Evolutionary conservation across 2,888 invertebrate species (phyloP).

Genomic region (Acholoe squamosa): DNA sequence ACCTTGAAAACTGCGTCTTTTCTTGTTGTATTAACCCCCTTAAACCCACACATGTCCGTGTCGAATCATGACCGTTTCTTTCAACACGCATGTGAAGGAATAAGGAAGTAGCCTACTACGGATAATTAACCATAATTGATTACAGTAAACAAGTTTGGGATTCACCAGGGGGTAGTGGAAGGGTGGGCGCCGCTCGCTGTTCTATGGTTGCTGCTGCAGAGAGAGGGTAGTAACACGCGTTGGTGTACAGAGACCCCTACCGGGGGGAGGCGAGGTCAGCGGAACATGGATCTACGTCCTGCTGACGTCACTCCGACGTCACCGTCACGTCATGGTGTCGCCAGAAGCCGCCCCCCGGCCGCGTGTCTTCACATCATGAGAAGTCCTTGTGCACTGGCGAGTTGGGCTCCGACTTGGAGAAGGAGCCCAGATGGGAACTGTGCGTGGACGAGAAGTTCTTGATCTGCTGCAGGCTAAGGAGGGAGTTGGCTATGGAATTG

Average conservation of each 20-base stretch:
- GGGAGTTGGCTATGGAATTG: constrained; percentile 77
- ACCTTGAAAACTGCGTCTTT: neutral
- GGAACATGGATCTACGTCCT: too few relatives aligned
- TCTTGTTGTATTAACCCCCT: constrained; percentile 12
- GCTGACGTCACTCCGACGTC: too few relatives aligned
- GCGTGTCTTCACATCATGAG: constrained; percentile 41
- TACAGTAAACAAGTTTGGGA: constrained; percentile 24
- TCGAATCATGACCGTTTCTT: constrained; percentile 59
- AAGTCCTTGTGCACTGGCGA: constrained; percentile 67
- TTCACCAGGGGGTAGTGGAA: constrained; percentile 18
- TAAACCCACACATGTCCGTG: constrained; percentile 17
- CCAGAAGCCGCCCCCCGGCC: neutral
- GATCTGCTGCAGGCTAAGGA: constrained; percentile 92
- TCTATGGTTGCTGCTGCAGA: neutral
- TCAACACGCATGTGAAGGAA: constrained; percentile 41
- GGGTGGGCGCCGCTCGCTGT: neutral
- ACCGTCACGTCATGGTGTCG: too few relatives aligned
- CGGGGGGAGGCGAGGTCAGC: too few relatives aligned
- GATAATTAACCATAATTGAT: neutral
- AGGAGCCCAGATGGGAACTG: constrained; percentile 45
- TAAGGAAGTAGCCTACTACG: constrained; percentile 17
- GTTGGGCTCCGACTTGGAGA: constrained; percentile 69
- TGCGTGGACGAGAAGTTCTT: constrained; percentile 87
- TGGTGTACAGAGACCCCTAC: too few relatives aligned
- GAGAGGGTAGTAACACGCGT: neutral